Conservation (phyloP, 1,140 invertebrate genomes). For the Oryzaephilus surinamensis region DNA sequence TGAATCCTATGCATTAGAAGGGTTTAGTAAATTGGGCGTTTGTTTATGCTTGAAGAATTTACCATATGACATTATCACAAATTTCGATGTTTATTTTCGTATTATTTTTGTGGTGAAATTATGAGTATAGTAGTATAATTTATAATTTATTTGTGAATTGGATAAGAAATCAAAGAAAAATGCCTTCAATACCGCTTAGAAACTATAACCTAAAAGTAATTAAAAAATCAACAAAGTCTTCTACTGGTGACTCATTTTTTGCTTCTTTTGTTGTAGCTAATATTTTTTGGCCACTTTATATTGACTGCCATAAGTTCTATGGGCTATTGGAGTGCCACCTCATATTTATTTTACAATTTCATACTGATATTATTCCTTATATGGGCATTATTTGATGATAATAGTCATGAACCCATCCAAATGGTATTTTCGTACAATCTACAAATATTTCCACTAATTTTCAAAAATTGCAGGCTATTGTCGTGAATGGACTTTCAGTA, state of each 20-base stretch:
- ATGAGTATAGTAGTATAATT: too few relatives aligned
- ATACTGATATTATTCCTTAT: conserved; percentile 10
- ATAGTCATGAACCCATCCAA: conserved; percentile 13
- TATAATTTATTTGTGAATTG: neutral
- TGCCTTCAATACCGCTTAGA: conserved; percentile 6
- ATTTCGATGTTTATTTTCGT: too few relatives aligned
- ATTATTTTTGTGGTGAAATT: too few relatives aligned
- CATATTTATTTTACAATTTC: conserved; percentile 14
- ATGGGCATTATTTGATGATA: conserved; percentile 9
- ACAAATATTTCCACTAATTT: neutral
- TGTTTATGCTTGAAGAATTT: too few relatives aligned
- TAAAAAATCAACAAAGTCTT: neutral
- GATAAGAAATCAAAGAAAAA: conserved; percentile 1
- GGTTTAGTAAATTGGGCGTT: too few relatives aligned
- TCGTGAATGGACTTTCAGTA: conserved; percentile 11
- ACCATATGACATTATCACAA: too few relatives aligned
- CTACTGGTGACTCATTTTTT: neutral
- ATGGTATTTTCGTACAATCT: conserved; percentile 8
- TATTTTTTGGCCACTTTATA: conserved; percentile 13
- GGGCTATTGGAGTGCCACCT: conserved; percentile 11
- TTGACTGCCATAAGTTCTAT: conserved; percentile 11
- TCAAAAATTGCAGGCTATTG: conserved; percentile 10
- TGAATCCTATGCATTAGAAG: too few relatives aligned
- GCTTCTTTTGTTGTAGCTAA: conserved; percentile 6
- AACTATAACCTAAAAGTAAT: conserved; percentile 6